Base-by-base conservation (phyloP, 2,888 invertebrate species). In the Lymantria dispar region DNA sequence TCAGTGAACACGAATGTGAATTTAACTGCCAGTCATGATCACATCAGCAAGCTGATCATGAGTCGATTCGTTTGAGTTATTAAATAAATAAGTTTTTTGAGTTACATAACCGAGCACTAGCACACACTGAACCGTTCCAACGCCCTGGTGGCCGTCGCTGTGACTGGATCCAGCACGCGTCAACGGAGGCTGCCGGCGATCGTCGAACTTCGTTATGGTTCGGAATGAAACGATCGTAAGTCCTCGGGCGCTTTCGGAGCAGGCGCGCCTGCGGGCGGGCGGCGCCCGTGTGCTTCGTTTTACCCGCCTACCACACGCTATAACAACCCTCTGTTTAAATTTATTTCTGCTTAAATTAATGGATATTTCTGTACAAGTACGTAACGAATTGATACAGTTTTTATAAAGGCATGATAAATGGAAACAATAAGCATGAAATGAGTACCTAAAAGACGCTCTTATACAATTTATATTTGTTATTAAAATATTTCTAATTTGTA, bases 131-230 rank as follows among this genome's bases (percentile, higher is more conserved):
- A 79, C 80, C 83, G 83, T 79, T 84, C 84, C 84, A 82, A 85
- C 90, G 86, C 86, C 88, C 86, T 68, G 85, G 85, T 86, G 87
- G 88, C 83, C 76, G 80, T 81, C 83, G 83, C 86, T 84, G 86
- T 87, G 88, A 91, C 91, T 91, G 89, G 83, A 75, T 75, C 80
- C 80, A 82, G 80, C 87, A 83, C 86, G 87, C 87, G 85, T 83
- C 87, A 83, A 76, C 84, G 82, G 80, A 81, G 87, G 89, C 85
- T 78, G 86, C 84, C 79, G 70, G 85, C 80, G 82, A 83, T 87
- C 87, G 88, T 82, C 86, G 78, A 86, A 87, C 87, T 87, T 88
- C 90, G 90, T 85, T 87, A 85, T 76, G 83, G 78, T 75, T 85
- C 89, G 88, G 83, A 80, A 77, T 76, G 78, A 78, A 87, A 87